These are phyloP conservation scores for Cotesia typhae DNA, from an alignment of 1,140 invertebrate species.

Conservation along the genomic window DNA sequence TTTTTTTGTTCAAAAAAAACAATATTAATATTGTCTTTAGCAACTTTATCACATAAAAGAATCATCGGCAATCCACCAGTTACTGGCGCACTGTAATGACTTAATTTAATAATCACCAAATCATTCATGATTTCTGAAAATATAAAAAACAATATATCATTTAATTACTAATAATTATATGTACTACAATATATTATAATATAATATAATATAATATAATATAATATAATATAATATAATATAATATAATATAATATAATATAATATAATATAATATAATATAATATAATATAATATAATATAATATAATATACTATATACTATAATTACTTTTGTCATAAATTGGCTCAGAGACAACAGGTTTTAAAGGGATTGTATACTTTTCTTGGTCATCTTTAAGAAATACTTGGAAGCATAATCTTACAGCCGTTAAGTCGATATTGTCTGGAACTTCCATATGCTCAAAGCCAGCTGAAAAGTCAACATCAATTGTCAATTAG, in stretches of 20 bases:
- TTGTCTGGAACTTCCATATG: slow-evolving; percentile 79
- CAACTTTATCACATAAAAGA: slow-evolving; percentile 91
- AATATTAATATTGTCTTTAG: slow-evolving; percentile 90
- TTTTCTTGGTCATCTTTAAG: slow-evolving; percentile 77
- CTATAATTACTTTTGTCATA: slow-evolving; percentile 76
- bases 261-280: no score
- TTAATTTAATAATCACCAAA: slow-evolving; percentile 86
- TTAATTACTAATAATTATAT: background rate
- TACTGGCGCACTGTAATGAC: slow-evolving; percentile 81
- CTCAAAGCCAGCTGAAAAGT: slow-evolving; percentile 70
- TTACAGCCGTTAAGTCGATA: slow-evolving; percentile 91
- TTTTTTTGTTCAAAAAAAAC: slow-evolving; percentile 87
- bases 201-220: no score
- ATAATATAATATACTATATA: no score
- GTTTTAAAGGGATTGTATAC: slow-evolving; percentile 79
- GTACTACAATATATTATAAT: no score
- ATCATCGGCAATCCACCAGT: slow-evolving; percentile 90
- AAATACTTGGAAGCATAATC: slow-evolving; percentile 95
- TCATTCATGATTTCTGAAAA: slow-evolving; percentile 88
- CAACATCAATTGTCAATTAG: background rate
- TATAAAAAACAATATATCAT: slow-evolving; percentile 35
- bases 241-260: no score
- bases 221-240: no score
- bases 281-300: no score
- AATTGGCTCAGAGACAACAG: slow-evolving; percentile 87